Conservation (phyloP, 2,113 vertebrate genomes). For the Colius striatus region DNA sequence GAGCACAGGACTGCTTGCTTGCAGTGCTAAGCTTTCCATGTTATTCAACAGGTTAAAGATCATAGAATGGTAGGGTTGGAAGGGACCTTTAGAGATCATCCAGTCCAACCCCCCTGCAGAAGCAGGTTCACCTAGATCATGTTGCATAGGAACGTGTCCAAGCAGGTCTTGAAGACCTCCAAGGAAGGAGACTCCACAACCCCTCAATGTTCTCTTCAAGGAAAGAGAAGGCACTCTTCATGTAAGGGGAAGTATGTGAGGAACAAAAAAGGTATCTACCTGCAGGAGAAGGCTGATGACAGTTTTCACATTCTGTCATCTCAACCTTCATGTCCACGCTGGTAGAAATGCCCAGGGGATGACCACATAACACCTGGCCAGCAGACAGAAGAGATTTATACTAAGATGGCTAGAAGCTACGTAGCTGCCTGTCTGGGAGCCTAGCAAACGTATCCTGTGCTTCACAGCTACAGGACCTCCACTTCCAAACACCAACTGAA, state of each 20-base stretch:
- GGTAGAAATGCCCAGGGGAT: not conserved
- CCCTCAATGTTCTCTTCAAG: not conserved
- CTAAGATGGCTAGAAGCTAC: not conserved
- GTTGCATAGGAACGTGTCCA: too few relatives aligned
- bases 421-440: accelerated
- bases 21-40: not conserved
- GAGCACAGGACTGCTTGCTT: not conserved
- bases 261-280: not conserved
- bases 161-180: too few relatives aligned
- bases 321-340: not conserved
- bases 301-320: not conserved
- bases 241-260: too few relatives aligned
- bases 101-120: too few relatives aligned
- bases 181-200: too few relatives aligned
- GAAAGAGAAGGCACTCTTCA: not conserved
- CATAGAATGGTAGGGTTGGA: too few relatives aligned
- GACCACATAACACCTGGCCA: not conserved
- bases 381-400: not conserved
- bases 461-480: not conserved
- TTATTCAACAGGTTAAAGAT: not conserved
- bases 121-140: too few relatives aligned
- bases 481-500: not conserved
- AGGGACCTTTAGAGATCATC: too few relatives aligned
- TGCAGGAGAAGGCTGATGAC: not conserved
- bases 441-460: not conserved